Conservation (phyloP, 1,140 invertebrate genomes). For the Aphis craccivora region DNA sequence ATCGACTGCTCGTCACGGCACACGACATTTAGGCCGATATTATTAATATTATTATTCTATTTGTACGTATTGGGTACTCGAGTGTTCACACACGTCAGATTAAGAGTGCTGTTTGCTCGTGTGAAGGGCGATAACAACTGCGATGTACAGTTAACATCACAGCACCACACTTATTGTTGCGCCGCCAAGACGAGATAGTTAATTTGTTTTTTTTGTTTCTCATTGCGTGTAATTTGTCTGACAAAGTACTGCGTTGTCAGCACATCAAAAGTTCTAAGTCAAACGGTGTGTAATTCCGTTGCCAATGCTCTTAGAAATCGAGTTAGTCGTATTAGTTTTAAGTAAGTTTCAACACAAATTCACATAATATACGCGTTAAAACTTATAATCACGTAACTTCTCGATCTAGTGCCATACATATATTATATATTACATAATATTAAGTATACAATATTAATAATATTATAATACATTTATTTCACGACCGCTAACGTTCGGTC, state of each 20-base stretch:
- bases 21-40: background rate
- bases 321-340: background rate
- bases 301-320: background rate
- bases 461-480: background rate
- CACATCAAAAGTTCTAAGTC: background rate
- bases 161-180: background rate
- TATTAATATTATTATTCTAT: too few relatives aligned
- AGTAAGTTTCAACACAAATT: background rate
- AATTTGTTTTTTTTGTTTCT: background rate
- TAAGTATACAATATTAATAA: background rate
- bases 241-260: background rate
- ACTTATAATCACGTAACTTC: background rate
- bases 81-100: background rate
- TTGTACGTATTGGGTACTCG: background rate
- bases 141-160: background rate
- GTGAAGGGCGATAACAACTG: background rate
- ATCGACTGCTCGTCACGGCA: background rate
- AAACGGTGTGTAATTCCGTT: background rate
- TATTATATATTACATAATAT: background rate
- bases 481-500: background rate
- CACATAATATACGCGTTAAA: background rate
- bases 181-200: background rate
- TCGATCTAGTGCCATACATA: background rate
- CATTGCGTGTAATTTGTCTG: background rate
- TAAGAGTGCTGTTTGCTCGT: background rate